Evolutionary conservation across 2,797 vertebrate species (phyloP).

Genomic region (Naso thynnoides): DNA sequence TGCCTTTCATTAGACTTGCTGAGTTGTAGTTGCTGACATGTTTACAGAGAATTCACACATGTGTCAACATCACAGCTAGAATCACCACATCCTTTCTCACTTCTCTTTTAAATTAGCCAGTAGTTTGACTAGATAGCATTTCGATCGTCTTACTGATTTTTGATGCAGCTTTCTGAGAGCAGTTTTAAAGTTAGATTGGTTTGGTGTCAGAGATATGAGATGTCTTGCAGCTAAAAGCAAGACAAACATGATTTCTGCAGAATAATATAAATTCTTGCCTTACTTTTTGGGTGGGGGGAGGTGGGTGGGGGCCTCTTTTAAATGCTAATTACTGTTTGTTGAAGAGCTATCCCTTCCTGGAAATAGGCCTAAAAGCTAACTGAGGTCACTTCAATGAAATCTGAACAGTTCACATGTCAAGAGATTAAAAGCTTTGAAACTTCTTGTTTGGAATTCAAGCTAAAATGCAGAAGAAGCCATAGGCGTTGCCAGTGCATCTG

Average conservation of each 20-base stretch:
- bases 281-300: too few relatives aligned
- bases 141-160: too few relatives aligned
- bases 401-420: not conserved
- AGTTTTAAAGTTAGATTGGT: not conserved
- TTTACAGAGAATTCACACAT: not conserved
- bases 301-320: too few relatives aligned
- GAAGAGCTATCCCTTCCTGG: too few relatives aligned
- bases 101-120: constrained; percentile 19
- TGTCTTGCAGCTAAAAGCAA: not conserved
- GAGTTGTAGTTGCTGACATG: not conserved
- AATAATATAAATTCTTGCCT: not conserved
- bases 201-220: not conserved
- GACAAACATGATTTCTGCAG: not conserved
- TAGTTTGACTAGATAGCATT: not conserved
- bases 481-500: not conserved
- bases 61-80: constrained; percentile 17
- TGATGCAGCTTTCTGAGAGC: not conserved
- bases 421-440: not conserved
- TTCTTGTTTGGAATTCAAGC: not conserved
- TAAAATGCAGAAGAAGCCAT: not conserved
- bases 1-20: not conserved
- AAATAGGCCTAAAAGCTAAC: too few relatives aligned
- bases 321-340: too few relatives aligned
- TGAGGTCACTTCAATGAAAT: not conserved
- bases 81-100: constrained; percentile 53